Base-by-base conservation (phyloP, 1,140 invertebrate genomes). In the Bombus confusus region DNA sequence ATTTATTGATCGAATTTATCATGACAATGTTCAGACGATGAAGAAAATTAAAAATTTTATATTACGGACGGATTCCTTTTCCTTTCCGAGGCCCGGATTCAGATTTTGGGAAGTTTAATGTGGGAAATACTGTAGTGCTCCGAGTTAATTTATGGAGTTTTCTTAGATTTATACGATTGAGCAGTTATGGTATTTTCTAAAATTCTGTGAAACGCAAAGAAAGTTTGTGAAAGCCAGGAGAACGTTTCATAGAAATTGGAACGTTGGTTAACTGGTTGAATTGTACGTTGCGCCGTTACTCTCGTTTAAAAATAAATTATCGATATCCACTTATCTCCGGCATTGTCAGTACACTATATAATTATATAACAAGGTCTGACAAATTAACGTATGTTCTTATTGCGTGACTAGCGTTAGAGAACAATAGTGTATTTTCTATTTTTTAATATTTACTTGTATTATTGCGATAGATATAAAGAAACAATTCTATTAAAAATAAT, bases 231-330 rank as follows among this genome's bases (percentile, higher is more conserved):
- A 62, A 62, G 28, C 12, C 12, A n/a, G 18, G 10, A 28, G 25
- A n/a, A 13, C 3, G 28, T 13, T 39, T 39, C 13, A 25, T 4
- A 28, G 39, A 3, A 39, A 39, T 71, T 39, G 69, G 41, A 77
- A 52, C 52, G 39, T 39, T 28, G 31, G 1, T 34, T 34, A n/a
- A 37, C 39, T 31, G 31, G 71, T n/a, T n/a, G 59, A 4, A 62
- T 25, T 43, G 5, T 37, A 52, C 31, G n/a, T 59, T 25, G 64
- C 28, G 34, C 18, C 66, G 52, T 41, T 71, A 15, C 3, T 8
- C 47, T 52, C 47, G 64, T 79, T 43, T 84, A 84, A 84, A 80
- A 80, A 84, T 84, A 84, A 57, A 72, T 80, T 79, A 80, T 84
- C 74, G 43, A 69, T n/a, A 43, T 28, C 22, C n/a, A 6, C 34